Conservation (phyloP, 2,113 vertebrate genomes). For the Ornithorhynchus anatinus region DNA sequence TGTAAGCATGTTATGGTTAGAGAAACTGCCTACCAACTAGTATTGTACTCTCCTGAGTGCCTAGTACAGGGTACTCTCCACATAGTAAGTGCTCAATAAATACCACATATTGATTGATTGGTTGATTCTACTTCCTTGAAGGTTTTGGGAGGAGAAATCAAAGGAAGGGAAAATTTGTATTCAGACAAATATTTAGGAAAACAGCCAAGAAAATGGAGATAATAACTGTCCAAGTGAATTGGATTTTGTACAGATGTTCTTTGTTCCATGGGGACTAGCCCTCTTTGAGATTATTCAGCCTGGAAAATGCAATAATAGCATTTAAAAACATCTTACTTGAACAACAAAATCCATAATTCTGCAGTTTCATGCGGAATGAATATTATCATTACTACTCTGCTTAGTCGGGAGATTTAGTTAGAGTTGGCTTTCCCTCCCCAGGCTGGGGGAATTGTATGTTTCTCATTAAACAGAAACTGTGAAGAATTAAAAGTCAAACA, state of each 20-base stretch:
- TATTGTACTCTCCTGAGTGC: too few species aligned
- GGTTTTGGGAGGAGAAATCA: too few species aligned
- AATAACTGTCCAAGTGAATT: slow-evolving; percentile 21
- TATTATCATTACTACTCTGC: slow-evolving; percentile 31
- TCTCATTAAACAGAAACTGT: slow-evolving; percentile 47
- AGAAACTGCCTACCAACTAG: too few species aligned
- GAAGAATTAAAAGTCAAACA: slow-evolving; percentile 45
- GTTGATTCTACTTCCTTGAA: too few species aligned
- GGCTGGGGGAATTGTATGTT: slow-evolving; percentile 13
- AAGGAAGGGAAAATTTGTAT: neutral
- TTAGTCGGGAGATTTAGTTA: slow-evolving; percentile 28
- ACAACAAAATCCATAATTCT: slow-evolving; percentile 34
- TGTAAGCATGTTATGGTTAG: too few species aligned
- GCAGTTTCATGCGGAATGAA: slow-evolving; percentile 7
- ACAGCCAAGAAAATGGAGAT: neutral
- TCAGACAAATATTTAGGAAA: slow-evolving; percentile 8
- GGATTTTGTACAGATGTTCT: neutral
- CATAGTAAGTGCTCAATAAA: too few species aligned
- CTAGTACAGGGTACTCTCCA: too few species aligned
- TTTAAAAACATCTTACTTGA: slow-evolving; percentile 25
- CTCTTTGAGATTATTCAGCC: slow-evolving; percentile 23
- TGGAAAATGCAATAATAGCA: slow-evolving; percentile 14
- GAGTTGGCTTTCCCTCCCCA: slow-evolving; percentile 11
- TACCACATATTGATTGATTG: too few species aligned
- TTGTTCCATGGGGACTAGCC: slow-evolving; percentile 9